Conservation (phyloP, 2,113 vertebrate species). For the Oreotrochilus melanogaster region DNA sequence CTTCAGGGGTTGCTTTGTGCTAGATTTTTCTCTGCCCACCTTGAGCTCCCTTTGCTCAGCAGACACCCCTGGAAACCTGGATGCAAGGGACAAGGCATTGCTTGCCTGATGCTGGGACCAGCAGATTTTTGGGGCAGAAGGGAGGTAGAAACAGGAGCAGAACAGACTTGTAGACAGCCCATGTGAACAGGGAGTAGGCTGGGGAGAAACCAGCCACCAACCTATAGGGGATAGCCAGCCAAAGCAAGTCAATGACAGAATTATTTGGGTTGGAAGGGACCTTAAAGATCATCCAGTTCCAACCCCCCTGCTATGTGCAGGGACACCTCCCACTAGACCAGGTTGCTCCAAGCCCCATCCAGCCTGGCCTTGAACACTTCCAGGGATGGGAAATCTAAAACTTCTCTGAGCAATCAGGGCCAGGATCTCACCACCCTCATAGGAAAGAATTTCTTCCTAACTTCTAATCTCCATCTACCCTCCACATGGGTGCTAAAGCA, state of each 20-base stretch:
- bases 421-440: no score
- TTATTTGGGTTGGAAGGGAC: no score
- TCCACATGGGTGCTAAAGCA: neutral
- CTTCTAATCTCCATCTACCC: no score
- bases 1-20: neutral
- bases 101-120: neutral
- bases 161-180: neutral
- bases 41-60: neutral
- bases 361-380: no score
- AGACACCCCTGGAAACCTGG: neutral
- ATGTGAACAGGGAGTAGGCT: neutral
- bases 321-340: no score
- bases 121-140: fast-evolving
- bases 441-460: no score
- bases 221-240: neutral
- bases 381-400: no score
- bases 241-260: neutral
- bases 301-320: no score
- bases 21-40: neutral
- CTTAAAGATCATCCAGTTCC: no score
- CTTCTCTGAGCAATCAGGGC: no score
- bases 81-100: fast-evolving
- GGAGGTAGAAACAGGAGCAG: neutral
- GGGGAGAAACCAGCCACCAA: neutral
- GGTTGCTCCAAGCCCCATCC: no score